Conservation (phyloP, 1,140 invertebrate genomes). For the Caenorhabditis tropicalis region DNA sequence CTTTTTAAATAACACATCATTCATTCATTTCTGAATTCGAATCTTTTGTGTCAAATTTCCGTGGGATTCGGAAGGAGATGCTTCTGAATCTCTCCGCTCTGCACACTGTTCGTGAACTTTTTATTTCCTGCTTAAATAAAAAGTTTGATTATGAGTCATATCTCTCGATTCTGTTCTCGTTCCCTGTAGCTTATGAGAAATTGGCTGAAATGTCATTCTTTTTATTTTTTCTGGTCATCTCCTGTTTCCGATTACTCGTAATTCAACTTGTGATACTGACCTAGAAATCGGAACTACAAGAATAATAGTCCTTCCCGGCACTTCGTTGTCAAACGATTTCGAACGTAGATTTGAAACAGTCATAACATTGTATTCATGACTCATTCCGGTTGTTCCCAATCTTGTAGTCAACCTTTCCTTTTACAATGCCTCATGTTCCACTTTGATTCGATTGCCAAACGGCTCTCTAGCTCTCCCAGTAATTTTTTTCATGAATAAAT, state of each 20-base stretch:
- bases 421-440: neutral
- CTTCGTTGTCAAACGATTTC: neutral
- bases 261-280: neutral
- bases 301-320: constrained; percentile 2
- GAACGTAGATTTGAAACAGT: neutral
- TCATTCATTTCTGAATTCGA: neutral
- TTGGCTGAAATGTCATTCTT: neutral
- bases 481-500: neutral
- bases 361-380: neutral
- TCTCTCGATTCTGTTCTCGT: no score
- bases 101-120: neutral
- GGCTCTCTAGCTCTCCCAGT: neutral
- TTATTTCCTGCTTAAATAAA: no score
- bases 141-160: no score
- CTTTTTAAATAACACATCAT: neutral
- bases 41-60: neutral
- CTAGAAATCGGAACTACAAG: constrained; percentile 4
- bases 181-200: no score
- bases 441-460: no score
- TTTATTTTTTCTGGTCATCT: constrained; percentile 30
- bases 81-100: neutral
- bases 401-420: neutral
- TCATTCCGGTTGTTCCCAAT: neutral
- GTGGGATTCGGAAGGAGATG: neutral
- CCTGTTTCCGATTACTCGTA: neutral